phyloP scores from a whole-genome alignment of 2,113 vertebrate genomes.

The Cardinalis cardinalis region DNA sequence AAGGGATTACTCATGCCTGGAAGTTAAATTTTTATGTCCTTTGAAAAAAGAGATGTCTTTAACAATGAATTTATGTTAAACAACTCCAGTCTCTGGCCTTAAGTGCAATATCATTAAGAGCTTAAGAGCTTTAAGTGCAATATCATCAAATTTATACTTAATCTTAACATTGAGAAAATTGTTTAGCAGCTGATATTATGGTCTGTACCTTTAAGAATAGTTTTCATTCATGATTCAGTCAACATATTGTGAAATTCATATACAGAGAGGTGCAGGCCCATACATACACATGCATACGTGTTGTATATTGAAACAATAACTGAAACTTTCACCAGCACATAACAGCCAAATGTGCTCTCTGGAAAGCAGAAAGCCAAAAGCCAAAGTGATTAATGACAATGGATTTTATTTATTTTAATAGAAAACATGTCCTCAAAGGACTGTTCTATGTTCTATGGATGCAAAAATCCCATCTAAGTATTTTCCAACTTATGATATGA shows the following conservation, averaged over 20 bases:
- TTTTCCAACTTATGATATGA: neutral
- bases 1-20: neutral
- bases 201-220: neutral
- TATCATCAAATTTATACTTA: neutral
- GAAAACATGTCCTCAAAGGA: constrained; percentile 21
- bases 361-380: constrained; percentile 8
- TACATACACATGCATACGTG: rapidly evolving
- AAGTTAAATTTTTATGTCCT: neutral
- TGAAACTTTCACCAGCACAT: neutral
- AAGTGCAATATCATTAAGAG: neutral
- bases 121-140: neutral
- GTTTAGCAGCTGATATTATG: neutral
- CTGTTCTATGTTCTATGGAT: neutral
- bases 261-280: neutral
- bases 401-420: constrained; percentile 19
- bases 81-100: neutral
- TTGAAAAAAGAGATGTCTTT: neutral
- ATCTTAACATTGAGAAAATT: neutral
- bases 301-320: neutral
- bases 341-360: neutral
- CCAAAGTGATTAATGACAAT: constrained; percentile 1
- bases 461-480: neutral
- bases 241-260: neutral
- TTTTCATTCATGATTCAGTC: neutral
- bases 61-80: neutral